phyloP scores from a whole-genome alignment of 1,140 invertebrate genomes.

The Metopolophium dirhodum region DNA sequence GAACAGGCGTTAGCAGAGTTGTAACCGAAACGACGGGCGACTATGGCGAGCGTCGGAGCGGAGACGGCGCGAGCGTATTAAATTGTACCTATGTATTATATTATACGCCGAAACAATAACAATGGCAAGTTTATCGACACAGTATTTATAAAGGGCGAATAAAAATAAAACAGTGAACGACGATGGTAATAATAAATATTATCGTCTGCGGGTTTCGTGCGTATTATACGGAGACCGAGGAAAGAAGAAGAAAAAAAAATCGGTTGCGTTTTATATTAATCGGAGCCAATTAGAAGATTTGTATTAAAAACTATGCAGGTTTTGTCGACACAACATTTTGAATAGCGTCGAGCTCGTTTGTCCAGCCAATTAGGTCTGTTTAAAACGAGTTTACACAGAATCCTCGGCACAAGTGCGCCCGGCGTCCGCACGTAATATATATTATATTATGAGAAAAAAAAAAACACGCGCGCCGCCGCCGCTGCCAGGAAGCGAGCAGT shows the following conservation, averaged over 20 bases:
- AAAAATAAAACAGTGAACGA: background rate
- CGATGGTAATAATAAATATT: no score
- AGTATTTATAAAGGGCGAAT: background rate
- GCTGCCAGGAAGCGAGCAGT: background rate
- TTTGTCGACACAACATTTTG: slow-evolving; percentile 37
- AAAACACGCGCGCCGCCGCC: background rate
- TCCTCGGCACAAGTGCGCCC: background rate
- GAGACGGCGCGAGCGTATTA: background rate
- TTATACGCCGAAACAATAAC: background rate
- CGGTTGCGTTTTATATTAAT: slow-evolving; percentile 48
- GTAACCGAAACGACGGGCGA: background rate
- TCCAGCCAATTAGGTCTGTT: slow-evolving; percentile 53
- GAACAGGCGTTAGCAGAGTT: slow-evolving; percentile 27
- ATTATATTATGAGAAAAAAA: background rate
- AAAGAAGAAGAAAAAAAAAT: slow-evolving; percentile 42
- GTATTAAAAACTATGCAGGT: slow-evolving; percentile 42
- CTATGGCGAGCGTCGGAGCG: background rate
- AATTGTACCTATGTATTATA: background rate
- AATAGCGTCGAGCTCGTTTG: slow-evolving; percentile 51
- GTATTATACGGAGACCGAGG: background rate
- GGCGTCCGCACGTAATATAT: background rate
- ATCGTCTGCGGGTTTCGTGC: background rate
- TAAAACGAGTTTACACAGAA: slow-evolving; percentile 48
- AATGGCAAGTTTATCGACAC: background rate
- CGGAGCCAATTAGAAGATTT: slow-evolving; percentile 51